phyloP scores from a whole-genome alignment of 23 tunicate species.

The Aplidium turbinatum region DNA sequence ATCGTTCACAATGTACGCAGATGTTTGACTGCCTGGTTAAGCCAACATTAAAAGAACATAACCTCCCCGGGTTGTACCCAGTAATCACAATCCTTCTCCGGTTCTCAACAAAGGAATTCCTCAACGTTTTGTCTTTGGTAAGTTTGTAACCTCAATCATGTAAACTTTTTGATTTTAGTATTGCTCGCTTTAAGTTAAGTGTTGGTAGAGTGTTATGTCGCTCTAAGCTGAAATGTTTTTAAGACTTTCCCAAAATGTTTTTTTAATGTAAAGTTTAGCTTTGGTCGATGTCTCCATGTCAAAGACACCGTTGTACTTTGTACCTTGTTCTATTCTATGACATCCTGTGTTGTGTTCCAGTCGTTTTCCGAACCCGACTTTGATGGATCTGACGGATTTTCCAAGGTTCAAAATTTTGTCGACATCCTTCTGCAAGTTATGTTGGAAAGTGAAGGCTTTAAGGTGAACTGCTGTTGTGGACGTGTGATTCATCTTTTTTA shows the following conservation, averaged over 20 bases:
- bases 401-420: constrained; percentile 71
- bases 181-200: no score
- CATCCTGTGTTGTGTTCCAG: constrained; percentile 35
- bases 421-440: constrained; percentile 73
- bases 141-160: neutral
- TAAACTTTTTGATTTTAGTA: no score
- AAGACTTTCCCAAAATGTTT: no score
- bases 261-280: no score
- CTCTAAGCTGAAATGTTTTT: no score
- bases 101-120: constrained; percentile 87
- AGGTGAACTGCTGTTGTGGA: no score
- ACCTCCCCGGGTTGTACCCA: constrained; percentile 57
- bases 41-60: constrained; percentile 39
- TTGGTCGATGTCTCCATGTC: no score
- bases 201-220: no score
- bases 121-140: constrained; percentile 88
- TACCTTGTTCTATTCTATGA: no score
- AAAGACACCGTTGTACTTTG: no score
- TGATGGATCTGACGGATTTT: constrained; percentile 56
- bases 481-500: no score
- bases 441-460: constrained; percentile 84
- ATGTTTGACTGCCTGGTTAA: constrained; percentile 60
- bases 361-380: constrained; percentile 76
- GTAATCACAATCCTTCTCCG: constrained; percentile 52
- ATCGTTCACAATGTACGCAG: no score